These are phyloP conservation scores for Rhea pennata DNA, from an alignment of 2,113 vertebrate genomes.

Conservation along the genomic window DNA sequence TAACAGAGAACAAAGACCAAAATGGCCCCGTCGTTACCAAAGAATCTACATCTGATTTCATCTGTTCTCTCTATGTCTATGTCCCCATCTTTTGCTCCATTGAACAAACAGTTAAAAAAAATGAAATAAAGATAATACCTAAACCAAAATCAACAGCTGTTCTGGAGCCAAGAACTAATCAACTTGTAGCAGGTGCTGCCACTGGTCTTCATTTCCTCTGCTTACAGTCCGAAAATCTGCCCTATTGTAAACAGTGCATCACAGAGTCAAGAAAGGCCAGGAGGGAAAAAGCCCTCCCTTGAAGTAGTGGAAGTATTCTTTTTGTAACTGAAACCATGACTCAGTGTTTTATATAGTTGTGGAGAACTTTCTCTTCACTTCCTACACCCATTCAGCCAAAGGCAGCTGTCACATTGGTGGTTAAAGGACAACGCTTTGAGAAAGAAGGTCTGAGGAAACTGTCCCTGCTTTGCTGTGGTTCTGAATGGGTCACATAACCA, in stretches of 20 bases:
- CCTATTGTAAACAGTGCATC: rapidly evolving
- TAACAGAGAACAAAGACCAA: too few species aligned
- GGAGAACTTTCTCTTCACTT: neutral
- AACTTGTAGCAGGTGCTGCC: neutral
- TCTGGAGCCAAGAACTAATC: neutral
- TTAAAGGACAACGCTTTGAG: neutral
- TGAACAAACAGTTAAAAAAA: neutral
- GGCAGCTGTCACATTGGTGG: neutral
- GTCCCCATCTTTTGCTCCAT: neutral
- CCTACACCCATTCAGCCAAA: neutral
- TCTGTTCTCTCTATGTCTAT: neutral
- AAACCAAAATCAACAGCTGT: neutral
- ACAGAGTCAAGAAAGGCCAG: rapidly evolving
- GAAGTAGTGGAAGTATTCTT: neutral
- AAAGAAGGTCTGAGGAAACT: neutral
- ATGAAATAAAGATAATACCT: neutral
- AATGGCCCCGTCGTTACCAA: too few species aligned
- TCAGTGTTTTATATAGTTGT: neutral
- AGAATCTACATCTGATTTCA: neutral
- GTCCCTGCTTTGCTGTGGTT: neutral
- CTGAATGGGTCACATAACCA: rapidly evolving
- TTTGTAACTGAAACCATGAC: neutral
- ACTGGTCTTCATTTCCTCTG: neutral
- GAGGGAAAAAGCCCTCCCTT: neutral
- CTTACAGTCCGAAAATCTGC: neutral